Evolutionary conservation across 2,797 vertebrate genomes (phyloP), one percentile per base, ranked within the genome.

Genomic region (Sternarchorhynchus goeldii): DNA sequence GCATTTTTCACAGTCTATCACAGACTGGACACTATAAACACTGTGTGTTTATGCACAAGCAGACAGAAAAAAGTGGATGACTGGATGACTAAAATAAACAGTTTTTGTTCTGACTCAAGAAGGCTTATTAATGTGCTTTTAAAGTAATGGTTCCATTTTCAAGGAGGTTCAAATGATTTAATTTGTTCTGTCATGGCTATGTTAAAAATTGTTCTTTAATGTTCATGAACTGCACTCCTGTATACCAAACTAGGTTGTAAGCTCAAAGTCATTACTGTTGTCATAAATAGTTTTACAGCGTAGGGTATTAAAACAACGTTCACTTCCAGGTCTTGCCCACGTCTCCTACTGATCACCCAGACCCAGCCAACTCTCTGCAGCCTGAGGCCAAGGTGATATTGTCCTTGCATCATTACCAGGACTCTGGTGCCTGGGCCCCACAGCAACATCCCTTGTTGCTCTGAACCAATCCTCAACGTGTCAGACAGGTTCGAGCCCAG

Each of bases 21-120:
- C n/a, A 78, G 7, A 53, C 17, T 53, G 2, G 62, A 45, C 45
- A 58, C n/a, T 31, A 57, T 56, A 16, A 45, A 17, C 41, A 20
- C 29, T 7, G 20, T 39, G 39, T 50, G 20, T 67, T 50, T 45
- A 21, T 25, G 12, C 65, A 58, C 21, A 31, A 32, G 64, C 55
- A 66, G 18, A 25, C n/a, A 17, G 6, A 29, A 17, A 53, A 25
- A 21, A 21, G n/a, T n/a, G n/a, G n/a, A n/a, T n/a, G 21, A 59
- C 72, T 64, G 21, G 56, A 78, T 31, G 34, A 72, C 53, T 66
- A 53, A 73, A 78, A 73, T 66, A 73, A 73, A 73, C 77, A 78
- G 45, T 36, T 20, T 53, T 65, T 39, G 36, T 21, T 53, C 14
- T 53, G 25, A 29, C 60, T 58, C 69, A 73, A 53, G 34, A 1